Conservation (phyloP, 2,797 vertebrate species). For the Dipus sagitta region DNA sequence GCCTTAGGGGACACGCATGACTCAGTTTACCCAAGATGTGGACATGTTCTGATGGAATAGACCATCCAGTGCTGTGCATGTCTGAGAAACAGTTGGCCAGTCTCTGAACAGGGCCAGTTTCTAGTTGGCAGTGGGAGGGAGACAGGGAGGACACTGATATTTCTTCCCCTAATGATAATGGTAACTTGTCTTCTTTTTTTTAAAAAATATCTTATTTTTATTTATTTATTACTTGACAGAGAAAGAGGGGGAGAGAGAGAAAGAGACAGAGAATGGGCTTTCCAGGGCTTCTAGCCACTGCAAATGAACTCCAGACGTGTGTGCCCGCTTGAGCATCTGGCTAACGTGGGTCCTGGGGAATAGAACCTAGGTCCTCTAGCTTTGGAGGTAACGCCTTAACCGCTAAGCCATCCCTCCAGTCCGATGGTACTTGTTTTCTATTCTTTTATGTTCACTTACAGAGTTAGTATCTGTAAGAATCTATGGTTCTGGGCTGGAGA, state of each 20-base stretch:
- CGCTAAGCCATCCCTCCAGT: no score
- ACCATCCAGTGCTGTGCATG: neutral
- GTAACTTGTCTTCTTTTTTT: no score
- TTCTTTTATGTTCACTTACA: conserved; percentile 13
- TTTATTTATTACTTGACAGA: no score
- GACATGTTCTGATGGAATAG: neutral
- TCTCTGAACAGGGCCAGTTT: neutral
- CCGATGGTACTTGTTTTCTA: no score
- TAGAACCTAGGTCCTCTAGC: no score
- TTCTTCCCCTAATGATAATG: neutral
- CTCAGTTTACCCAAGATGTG: conserved; percentile 29
- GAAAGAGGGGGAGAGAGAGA: no score
- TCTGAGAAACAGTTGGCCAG: neutral
- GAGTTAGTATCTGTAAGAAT: neutral
- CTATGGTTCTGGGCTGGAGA: neutral
- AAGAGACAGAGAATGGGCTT: no score
- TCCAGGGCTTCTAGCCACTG: no score
- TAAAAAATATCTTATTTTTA: neutral
- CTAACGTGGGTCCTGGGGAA: no score
- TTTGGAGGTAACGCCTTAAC: no score
- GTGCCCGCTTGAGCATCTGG: no score
- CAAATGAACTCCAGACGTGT: no score
- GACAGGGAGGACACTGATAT: neutral
- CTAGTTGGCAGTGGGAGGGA: neutral
- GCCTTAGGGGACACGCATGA: neutral